Percentiles rank a stretch among this genome's conserved stretches.
Evolutionary conservation across 2,797 vertebrate species (phyloP).

Genomic region (Saxicola maurus): DNA sequence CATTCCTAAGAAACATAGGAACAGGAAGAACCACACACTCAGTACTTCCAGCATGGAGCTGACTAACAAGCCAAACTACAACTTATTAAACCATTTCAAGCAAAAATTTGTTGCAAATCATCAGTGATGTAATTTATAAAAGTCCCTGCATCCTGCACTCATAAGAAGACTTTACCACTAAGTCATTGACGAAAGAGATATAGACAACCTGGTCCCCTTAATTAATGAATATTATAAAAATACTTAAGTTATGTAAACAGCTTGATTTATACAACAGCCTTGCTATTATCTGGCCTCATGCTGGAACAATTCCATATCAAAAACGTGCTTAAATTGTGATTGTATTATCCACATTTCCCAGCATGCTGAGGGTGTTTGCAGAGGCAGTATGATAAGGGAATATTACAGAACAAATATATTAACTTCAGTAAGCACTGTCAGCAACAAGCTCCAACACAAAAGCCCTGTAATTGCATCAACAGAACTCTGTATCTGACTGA

Average conservation of each 20-base stretch:
- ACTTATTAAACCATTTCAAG: background rate
- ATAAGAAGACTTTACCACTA: background rate
- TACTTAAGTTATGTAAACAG: background rate
- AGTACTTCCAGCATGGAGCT: background rate
- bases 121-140: background rate
- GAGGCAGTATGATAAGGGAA: fast-evolving
- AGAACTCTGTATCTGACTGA: fast-evolving
- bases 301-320: background rate
- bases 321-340: background rate
- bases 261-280: background rate
- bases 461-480: background rate
- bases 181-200: background rate
- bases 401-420: background rate
- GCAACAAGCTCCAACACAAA: background rate
- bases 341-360: background rate
- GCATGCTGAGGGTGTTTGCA: fast-evolving
- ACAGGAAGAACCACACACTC: background rate
- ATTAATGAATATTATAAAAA: background rate
- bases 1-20: background rate
- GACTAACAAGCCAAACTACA: background rate
- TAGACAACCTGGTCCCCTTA: background rate
- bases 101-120: background rate
- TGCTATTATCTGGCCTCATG: background rate
- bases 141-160: background rate
- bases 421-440: background rate